These are phyloP conservation scores for Caenorhabditis sp. DNA, from an alignment of 2,888 invertebrate genomes.

Conservation along the genomic window DNA sequence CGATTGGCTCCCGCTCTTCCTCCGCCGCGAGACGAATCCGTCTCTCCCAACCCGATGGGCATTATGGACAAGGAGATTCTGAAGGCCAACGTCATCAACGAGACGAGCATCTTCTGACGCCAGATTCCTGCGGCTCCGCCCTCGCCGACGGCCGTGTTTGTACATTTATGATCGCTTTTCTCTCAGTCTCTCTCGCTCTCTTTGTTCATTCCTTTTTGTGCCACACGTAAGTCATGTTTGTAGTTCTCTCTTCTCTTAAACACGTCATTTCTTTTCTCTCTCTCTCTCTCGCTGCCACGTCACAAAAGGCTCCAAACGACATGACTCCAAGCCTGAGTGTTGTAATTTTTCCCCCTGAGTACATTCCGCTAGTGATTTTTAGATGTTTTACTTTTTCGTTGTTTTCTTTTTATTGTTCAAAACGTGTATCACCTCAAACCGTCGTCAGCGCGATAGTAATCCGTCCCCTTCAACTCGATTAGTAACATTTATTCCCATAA, in stretches of 20 bases:
- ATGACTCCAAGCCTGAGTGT: not conserved
- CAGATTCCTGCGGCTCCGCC: slow-evolving; percentile 19
- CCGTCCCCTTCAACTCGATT: not conserved
- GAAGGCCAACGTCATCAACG: slow-evolving; percentile 6
- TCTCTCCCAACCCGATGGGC: slow-evolving; percentile 3
- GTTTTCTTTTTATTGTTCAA: slow-evolving; percentile 8
- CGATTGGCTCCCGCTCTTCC: slow-evolving; percentile 34
- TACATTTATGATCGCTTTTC: slow-evolving; percentile 30
- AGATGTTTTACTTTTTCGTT: not conserved
- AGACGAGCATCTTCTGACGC: slow-evolving; percentile 28
- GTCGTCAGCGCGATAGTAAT: not conserved
- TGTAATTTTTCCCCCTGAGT: not conserved
- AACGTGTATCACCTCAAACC: slow-evolving; percentile 5
- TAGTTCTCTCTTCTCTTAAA: slow-evolving; percentile 5
- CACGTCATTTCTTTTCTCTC: slow-evolving; percentile 24
- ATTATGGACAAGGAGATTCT: slow-evolving; percentile 30
- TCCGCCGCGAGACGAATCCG: slow-evolving; percentile 12
- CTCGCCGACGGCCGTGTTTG: slow-evolving; percentile 14
- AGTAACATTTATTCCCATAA: not conserved
- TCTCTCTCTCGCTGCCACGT: slow-evolving; percentile 9
- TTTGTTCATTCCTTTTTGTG: too few relatives aligned
- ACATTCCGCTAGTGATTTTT: slow-evolving; percentile 24
- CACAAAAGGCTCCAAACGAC: not conserved
- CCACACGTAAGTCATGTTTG: too few relatives aligned
- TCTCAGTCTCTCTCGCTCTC: not conserved